Base-by-base conservation (phyloP, 2,113 vertebrate species). In the Solenodon paradoxus region DNA sequence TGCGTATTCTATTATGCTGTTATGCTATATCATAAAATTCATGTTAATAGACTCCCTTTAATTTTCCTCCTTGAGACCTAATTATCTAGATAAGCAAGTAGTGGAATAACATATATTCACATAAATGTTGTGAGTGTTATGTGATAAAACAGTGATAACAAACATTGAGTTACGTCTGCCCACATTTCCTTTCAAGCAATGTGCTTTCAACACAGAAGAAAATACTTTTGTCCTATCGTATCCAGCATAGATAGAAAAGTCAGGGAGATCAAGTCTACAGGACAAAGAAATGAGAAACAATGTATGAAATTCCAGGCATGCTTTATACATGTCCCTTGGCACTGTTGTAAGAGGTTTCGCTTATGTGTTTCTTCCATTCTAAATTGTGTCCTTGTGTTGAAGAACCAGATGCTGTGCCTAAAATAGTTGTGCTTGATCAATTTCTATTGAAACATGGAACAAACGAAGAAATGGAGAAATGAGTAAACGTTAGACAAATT, bases 101-200 rank as follows among this genome's bases (percentile, higher is more conserved):
- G 15, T 1, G 15, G 26, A 78, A 40, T 10, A 32, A 64, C 7
- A 22, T 5, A 26, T 19, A 45, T 61, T 72, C 28, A 35, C 12
- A 12, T 2, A 9, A 28, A 22, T 24, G 3, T 12, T 22, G 2
- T 42, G 11, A 53, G 32, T 5, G 16, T 45, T 24, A 17, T 2
- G 1, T 47, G 22, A 7, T 38, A 66, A 30, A 15, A 63, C 16
- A 28, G 13, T n/a, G n/a, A 47, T 9, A 42, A 5, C 7, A 28
- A 40, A 42, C 1, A 0, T 2, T 8, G 32, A 68, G 3, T 35
- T 15, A 32, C 17, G 0, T 35, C 35, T 49, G 4, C n/a, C 49
- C 42, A 12, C 30, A 61, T 45, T 55, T 45, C 9, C 8, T 55
- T 12, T 10, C 42, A 59, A 74, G 10, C 28, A 30, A 15, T 2